Base-by-base conservation (phyloP, 92 coral and sea anemone genomes). In the Parazoanthus atlanticus region DNA sequence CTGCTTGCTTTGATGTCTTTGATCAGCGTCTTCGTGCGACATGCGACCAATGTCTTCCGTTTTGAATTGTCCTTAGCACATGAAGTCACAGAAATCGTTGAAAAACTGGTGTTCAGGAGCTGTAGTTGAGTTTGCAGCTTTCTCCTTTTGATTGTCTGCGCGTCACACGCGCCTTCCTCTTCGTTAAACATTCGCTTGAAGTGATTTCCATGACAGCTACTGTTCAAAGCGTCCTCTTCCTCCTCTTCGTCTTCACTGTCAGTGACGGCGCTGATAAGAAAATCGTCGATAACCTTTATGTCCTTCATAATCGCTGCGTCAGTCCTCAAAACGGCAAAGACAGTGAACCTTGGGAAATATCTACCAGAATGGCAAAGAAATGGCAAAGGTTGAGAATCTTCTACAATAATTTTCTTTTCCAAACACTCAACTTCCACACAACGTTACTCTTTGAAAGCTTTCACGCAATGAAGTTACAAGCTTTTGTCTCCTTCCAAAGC, bases 181-280 rank as follows among this genome's bases (percentile, higher is more conserved):
- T 92, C 90, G 21, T 90, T 89, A 25, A 92, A 80, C 96, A 95
- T 86, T 83, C 91, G 74, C 78, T 92, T 94, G 74, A 95, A 93
- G 30, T 95, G 94, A 86, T 74, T 92, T 5, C 95, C 90, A 89
- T 95, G 98, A 65, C 98, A 95, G 78, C 98, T 95, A 1, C 88
- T 83, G 79, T 87, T 95, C 81, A 95, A 85, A 1, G 91, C 95
- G 86, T 90, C 96, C 28, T 84, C 93, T 41, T 88, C 79, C 40
- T 92, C 92, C 16, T 89, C 89, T 31, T 88, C 91, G 30, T 75
- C 81, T 34, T 94, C 98, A 5, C 91, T 93, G 49, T 91, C 95
- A 28, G 89, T 41, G 9, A n/a, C 5, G 13, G 64, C 47, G 61
- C 77, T 83, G 61, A 28, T 31, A 8, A 69, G 40, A 71, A 84